Evolutionary conservation across 2,113 vertebrate genomes (phyloP), one percentile per base, ranked within the genome.

Genomic region (Malurus alboscapulatus): DNA sequence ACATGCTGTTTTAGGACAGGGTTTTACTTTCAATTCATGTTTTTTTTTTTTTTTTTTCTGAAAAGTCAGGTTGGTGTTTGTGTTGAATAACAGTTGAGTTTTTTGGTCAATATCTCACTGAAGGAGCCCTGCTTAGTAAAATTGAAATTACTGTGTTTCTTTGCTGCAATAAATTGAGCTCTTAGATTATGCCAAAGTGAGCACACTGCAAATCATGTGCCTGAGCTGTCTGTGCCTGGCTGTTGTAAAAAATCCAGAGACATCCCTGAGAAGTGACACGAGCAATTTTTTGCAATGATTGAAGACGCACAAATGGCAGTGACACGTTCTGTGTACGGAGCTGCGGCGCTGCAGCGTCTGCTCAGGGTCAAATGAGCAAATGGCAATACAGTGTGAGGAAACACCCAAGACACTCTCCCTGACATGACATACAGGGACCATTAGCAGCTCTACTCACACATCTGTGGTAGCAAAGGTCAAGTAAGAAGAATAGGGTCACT

Each of bases 301-400:
- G 50, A 71, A 86, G 62, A 27, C 36, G 72, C 19, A 77, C 59
- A 81, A 91, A 58, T 79, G 77, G 47, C 50, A 3, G 29, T 59
- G 73, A 48, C 36, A 5, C 0, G 0, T 61, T 26, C 20, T 42
- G 2, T 30, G 15, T n/a, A 1, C 6, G 47, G 87, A 72, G 25
- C 10, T 54, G 73, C 3, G 55, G 61, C 0, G 1, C 91, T 84
- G 69, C 50, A 47, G 80, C 22, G 7, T 81, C 53, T 78, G 66
- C 89, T 84, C 47, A 26, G 77, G 58, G 73, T 94, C 84, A 69
- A 11, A 88, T 11, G 59, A 79, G 19, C 61, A 89, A 88, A 61
- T n/a, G 50, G 84, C 4, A 7, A 53, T 18, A 44, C 29, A 89
- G 78, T 79, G 51, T 14, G 8, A 44, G 74, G 47, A 32, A 59